phyloP scores from a whole-genome alignment of 2,797 vertebrate species.

The Chelon auratus region DNA sequence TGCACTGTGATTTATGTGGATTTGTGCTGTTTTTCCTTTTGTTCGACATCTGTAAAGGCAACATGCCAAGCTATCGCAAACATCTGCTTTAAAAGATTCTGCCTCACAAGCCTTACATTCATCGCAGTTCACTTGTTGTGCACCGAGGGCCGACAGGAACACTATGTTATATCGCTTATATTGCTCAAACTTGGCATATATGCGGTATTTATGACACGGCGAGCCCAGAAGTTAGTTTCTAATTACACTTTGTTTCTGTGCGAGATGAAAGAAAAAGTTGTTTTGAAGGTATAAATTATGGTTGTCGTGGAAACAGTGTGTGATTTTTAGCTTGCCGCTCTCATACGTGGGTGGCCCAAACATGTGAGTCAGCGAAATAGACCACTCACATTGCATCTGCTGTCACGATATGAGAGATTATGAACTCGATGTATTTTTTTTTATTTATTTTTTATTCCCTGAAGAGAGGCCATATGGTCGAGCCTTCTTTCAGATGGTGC shows the following conservation, averaged over 20 bases:
- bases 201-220: slow-evolving; percentile 22
- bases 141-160: neutral
- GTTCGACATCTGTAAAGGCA: slow-evolving; percentile 31
- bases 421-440: slow-evolving; percentile 60
- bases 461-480: slow-evolving; percentile 64
- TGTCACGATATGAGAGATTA: slow-evolving; percentile 78
- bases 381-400: slow-evolving; percentile 77
- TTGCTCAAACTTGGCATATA: slow-evolving; percentile 16
- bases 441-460: slow-evolving; percentile 41
- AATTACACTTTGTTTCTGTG: slow-evolving; percentile 40
- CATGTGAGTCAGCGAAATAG: slow-evolving; percentile 81
- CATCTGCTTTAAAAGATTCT: slow-evolving; percentile 35
- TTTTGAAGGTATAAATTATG: slow-evolving; percentile 73
- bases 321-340: slow-evolving; percentile 71
- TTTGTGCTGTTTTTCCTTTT: slow-evolving; percentile 45
- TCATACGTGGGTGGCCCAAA: slow-evolving; percentile 77
- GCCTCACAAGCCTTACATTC: slow-evolving; percentile 7
- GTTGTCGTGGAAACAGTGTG: slow-evolving; percentile 79
- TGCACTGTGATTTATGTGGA: slow-evolving; percentile 64
- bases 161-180: neutral
- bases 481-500: slow-evolving; percentile 34
- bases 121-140: slow-evolving; percentile 3
- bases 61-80: slow-evolving; percentile 18
- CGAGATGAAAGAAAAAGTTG: slow-evolving; percentile 61
- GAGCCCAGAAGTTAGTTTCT: slow-evolving; percentile 30